Conservation (phyloP, 2,888 invertebrate genomes). For the Drosophila pseudotalamancana region DNA sequence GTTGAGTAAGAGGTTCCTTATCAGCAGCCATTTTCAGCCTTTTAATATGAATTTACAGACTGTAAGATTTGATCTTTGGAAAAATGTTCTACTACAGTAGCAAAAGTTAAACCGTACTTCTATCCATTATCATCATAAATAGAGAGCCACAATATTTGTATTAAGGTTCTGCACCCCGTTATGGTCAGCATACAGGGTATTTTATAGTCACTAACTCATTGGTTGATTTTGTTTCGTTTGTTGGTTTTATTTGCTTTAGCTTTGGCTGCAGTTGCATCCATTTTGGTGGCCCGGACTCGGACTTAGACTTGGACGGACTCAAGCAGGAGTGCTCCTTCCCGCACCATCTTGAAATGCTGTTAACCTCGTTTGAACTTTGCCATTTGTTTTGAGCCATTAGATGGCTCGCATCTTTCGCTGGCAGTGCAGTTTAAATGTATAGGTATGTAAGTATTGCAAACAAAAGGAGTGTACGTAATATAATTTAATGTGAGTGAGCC, state of each 20-base stretch:
- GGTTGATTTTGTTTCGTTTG: slow-evolving; percentile 49
- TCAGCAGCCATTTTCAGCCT: too few species aligned
- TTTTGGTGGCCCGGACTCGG: slow-evolving; percentile 61
- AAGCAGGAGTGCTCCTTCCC: slow-evolving; percentile 52
- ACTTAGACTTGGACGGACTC: slow-evolving; percentile 14
- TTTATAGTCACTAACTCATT: slow-evolving; percentile 22
- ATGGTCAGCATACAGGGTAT: too few species aligned
- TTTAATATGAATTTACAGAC: too few species aligned
- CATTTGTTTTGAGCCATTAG: slow-evolving; percentile 79
- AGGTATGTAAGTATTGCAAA: slow-evolving; percentile 50
- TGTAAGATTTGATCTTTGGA: too few species aligned
- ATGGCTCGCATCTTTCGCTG: slow-evolving; percentile 63
- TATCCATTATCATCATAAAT: too few species aligned
- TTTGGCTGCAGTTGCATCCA: slow-evolving; percentile 62
- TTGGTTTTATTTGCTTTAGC: slow-evolving; percentile 57
- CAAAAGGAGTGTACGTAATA: slow-evolving; percentile 69
- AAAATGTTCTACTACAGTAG: too few species aligned
- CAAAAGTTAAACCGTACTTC: too few species aligned
- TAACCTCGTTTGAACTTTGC: slow-evolving; percentile 81
- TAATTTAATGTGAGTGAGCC: slow-evolving; percentile 69
- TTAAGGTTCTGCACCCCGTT: too few species aligned
- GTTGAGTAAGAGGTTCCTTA: background rate
- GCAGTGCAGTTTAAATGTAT: slow-evolving; percentile 68
- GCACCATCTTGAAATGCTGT: slow-evolving; percentile 73
- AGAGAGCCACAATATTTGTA: too few species aligned